phyloP scores from a whole-genome alignment of 2,113 vertebrate genomes.

The Cettia cetti region DNA sequence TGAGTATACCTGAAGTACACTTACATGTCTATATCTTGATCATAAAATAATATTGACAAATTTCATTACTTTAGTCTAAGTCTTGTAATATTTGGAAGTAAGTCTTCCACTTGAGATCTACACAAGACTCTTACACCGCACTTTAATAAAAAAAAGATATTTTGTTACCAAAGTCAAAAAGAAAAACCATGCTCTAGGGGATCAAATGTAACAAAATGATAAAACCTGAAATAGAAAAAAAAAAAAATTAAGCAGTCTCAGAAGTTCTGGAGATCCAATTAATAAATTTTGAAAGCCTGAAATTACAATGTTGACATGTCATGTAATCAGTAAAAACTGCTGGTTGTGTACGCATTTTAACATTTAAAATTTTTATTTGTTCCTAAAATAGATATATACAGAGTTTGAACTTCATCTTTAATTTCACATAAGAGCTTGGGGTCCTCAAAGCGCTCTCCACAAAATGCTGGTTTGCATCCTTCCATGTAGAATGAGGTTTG shows the following conservation, averaged over 20 bases:
- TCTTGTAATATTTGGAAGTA: background rate
- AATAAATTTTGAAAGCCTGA: background rate
- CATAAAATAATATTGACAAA: background rate
- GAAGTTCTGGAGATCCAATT: background rate
- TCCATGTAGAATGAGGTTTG: background rate
- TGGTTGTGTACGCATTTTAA: background rate
- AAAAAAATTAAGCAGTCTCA: background rate
- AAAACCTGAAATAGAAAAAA: background rate
- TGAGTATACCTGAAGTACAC: background rate
- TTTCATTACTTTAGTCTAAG: background rate
- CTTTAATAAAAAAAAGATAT: background rate
- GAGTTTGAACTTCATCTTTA: background rate
- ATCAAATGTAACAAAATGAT: background rate
- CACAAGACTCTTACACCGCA: background rate
- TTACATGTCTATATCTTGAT: background rate
- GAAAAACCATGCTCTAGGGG: background rate
- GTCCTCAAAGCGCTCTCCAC: background rate
- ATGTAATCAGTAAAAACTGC: background rate
- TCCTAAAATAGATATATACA: background rate
- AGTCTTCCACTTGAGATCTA: background rate
- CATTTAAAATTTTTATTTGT: background rate
- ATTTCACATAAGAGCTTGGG: background rate
- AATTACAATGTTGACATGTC: background rate
- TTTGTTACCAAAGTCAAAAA: background rate
- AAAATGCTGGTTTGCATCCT: background rate